A percentile compares a stretch with the other conserved stretches of the same genome.
Evolutionary conservation across 2,888 invertebrate genomes (phyloP).

Genomic region (Xanthia icteritia): DNA sequence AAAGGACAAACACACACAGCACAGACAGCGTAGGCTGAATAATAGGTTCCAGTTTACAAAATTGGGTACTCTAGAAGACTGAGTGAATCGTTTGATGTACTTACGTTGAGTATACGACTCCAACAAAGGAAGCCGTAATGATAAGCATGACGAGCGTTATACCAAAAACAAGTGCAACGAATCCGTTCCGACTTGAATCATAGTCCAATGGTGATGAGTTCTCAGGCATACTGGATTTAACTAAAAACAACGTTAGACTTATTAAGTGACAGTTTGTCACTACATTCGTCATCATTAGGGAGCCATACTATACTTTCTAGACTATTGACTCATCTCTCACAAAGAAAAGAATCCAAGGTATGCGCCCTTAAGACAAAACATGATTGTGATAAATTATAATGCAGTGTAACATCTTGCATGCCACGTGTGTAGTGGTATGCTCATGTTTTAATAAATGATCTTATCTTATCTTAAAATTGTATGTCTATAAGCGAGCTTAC

Average conservation of each 20-base stretch:
- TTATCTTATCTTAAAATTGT: neutral
- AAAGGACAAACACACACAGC: too few relatives aligned
- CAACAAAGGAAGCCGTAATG: constrained; percentile 43
- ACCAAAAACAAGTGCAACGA: constrained; percentile 57
- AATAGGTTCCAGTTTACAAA: neutral
- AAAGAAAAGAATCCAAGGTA: neutral
- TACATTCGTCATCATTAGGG: neutral
- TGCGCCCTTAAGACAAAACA: neutral
- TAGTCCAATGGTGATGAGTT: constrained; percentile 6
- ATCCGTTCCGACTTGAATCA: constrained; percentile 40
- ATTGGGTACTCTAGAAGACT: neutral
- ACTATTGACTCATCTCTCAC: neutral
- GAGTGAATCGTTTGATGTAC: constrained; percentile 24
- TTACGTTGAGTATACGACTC: constrained; percentile 49
- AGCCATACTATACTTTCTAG: neutral
- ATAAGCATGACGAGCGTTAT: constrained; percentile 56
- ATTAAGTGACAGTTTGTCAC: neutral
- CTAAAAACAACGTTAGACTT: neutral
- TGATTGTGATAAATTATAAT: neutral
- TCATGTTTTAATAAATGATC: neutral
- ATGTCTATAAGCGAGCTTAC: constrained; percentile 35
- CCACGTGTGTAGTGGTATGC: neutral
- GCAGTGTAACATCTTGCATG: neutral
- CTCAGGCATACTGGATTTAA: neutral
- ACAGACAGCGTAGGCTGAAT: too few relatives aligned